Percentiles rank a stretch among this genome's conserved stretches.
Evolutionary conservation across 2,113 vertebrate genomes (phyloP).

Genomic region (Epinephelus fuscoguttatus): DNA sequence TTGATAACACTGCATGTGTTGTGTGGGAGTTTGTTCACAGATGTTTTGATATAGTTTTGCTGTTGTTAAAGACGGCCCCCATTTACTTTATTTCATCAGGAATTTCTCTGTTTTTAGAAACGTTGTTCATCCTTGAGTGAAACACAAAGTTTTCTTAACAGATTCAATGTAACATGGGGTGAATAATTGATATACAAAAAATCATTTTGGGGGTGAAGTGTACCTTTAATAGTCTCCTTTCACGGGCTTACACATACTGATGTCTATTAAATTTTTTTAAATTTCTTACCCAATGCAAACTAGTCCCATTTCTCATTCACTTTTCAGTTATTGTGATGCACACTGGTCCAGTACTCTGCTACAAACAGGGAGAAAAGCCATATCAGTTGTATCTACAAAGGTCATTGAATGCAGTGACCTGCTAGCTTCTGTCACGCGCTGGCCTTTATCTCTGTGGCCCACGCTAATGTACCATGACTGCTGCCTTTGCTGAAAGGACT

Average conservation of each 20-base stretch:
- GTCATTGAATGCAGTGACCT: constrained; percentile 57
- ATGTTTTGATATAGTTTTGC: no score
- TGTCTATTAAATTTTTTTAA: neutral
- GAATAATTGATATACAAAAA: no score
- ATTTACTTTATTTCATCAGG: no score
- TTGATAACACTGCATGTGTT: no score
- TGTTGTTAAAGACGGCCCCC: no score
- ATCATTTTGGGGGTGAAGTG: no score
- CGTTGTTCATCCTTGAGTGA: no score
- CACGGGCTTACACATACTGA: neutral
- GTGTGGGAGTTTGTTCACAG: no score
- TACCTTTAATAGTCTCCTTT: no score
- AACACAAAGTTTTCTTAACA: no score
- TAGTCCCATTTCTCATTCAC: constrained; percentile 9
- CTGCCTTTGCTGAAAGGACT: constrained; percentile 54
- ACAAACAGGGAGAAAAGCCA: constrained; percentile 6
- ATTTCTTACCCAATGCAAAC: neutral
- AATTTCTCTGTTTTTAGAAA: no score
- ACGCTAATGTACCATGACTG: constrained; percentile 60
- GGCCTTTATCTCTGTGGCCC: constrained; percentile 59
- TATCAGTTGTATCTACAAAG: constrained; percentile 41
- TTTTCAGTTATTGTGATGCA: neutral
- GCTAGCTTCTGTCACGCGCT: constrained; percentile 40
- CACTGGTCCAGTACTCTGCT: neutral
- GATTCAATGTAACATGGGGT: no score